phyloP scores from a whole-genome alignment of 2,797 vertebrate genomes.

The Meda fulgida region DNA sequence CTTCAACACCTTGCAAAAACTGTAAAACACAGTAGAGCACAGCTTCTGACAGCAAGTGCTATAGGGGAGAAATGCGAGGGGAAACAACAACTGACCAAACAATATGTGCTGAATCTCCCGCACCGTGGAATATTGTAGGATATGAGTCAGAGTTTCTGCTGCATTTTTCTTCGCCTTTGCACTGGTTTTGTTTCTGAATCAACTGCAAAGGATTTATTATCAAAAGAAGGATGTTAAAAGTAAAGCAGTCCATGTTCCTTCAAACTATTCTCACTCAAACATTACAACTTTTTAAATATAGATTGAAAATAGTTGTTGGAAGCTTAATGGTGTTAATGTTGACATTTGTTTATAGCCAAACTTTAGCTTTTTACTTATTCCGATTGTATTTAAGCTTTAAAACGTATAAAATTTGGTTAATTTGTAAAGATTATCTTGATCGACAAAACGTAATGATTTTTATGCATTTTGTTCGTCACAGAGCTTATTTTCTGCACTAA shows the following conservation, averaged over 20 bases:
- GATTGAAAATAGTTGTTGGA: not conserved
- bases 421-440: not conserved
- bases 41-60: constrained; percentile 49
- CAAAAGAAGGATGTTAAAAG: not conserved
- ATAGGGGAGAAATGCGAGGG: constrained; percentile 15
- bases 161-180: not conserved
- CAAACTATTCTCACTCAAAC: not conserved
- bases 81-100: constrained; percentile 31
- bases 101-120: constrained; percentile 24
- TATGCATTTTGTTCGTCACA: not conserved
- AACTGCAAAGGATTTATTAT: not conserved
- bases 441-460: too few species aligned
- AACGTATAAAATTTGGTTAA: not conserved
- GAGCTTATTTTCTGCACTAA: not conserved
- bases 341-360: not conserved
- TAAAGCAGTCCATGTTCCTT: not conserved
- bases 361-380: not conserved
- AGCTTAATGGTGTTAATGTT: not conserved
- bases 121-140: not conserved
- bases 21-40: constrained; percentile 42
- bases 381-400: not conserved
- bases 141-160: constrained; percentile 12
- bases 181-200: not conserved
- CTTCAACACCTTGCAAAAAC: constrained; percentile 49
- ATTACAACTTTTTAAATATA: not conserved